Percentiles rank a stretch among this genome's conserved stretches.
Conservation (phyloP, 2,888 invertebrate genomes). For the Bruchidius siliquastri region DNA sequence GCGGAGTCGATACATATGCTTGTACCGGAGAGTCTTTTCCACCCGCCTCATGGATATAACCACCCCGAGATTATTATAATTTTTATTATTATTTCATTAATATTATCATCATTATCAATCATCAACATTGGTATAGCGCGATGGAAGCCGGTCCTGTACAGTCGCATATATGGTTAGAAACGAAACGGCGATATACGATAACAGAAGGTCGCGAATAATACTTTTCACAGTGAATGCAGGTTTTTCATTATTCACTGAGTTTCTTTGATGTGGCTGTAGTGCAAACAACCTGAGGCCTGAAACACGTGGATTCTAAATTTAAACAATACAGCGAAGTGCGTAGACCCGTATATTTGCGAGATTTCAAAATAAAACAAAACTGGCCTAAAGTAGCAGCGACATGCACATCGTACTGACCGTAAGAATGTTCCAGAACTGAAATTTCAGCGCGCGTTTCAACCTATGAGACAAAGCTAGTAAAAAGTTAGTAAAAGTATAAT, state of each 20-base stretch:
- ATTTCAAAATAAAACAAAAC: neutral
- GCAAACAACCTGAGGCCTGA: neutral
- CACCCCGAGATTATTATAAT: too few relatives aligned
- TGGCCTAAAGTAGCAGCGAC: neutral
- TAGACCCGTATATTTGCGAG: neutral
- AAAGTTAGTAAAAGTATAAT: too few relatives aligned
- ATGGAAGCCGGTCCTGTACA: neutral
- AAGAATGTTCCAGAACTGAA: neutral
- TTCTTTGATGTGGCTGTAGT: neutral
- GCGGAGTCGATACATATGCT: too few relatives aligned
- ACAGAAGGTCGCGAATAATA: neutral
- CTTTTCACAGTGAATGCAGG: neutral
- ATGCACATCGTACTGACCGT: neutral
- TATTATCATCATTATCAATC: too few relatives aligned
- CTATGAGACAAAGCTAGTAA: neutral
- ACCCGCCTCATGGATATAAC: too few relatives aligned
- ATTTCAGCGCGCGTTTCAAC: neutral
- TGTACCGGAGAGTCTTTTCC: too few relatives aligned
- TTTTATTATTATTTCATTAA: too few relatives aligned
- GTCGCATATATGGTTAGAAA: neutral
- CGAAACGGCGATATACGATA: neutral
- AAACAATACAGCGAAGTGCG: neutral
- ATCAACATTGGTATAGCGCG: too few relatives aligned
- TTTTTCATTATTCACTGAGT: neutral
- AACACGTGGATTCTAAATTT: neutral